Evolutionary conservation across 2,113 vertebrate genomes (phyloP).

Genomic region (Chionis minor): DNA sequence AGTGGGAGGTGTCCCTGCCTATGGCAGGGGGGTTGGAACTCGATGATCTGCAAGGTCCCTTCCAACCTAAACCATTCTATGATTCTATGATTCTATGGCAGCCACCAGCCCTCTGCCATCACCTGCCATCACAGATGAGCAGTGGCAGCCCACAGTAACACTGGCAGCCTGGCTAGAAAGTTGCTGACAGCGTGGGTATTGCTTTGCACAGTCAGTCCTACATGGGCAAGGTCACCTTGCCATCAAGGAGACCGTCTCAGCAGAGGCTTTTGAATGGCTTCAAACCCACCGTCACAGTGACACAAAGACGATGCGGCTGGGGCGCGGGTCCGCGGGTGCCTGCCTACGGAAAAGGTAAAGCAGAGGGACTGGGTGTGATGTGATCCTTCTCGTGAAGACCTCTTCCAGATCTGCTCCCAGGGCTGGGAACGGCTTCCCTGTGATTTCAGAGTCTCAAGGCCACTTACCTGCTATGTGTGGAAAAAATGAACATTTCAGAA

Average conservation of each 20-base stretch:
- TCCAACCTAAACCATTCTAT: too few species aligned
- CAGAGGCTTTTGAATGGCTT: neutral
- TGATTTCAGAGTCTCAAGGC: neutral
- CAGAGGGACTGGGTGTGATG: neutral
- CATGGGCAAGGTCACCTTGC: neutral
- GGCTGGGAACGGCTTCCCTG: neutral
- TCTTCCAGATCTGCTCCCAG: neutral
- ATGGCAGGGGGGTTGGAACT: too few species aligned
- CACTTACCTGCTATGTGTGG: neutral
- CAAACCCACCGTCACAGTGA: rapidly evolving
- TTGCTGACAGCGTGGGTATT: neutral
- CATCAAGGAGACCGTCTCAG: neutral
- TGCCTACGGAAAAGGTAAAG: neutral
- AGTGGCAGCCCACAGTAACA: neutral
- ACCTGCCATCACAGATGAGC: neutral
- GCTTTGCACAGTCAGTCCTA: neutral
- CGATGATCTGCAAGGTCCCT: too few species aligned
- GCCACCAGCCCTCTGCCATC: neutral
- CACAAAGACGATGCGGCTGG: neutral
- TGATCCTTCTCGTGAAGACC: too few species aligned
- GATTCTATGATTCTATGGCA: too few species aligned
- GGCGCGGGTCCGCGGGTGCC: neutral
- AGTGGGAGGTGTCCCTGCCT: too few species aligned
- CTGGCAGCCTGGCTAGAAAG: neutral
- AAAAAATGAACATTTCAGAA: neutral